These are phyloP conservation scores for Incurvaria masculella DNA, from an alignment of 2,888 invertebrate species.

Conservation along the genomic window DNA sequence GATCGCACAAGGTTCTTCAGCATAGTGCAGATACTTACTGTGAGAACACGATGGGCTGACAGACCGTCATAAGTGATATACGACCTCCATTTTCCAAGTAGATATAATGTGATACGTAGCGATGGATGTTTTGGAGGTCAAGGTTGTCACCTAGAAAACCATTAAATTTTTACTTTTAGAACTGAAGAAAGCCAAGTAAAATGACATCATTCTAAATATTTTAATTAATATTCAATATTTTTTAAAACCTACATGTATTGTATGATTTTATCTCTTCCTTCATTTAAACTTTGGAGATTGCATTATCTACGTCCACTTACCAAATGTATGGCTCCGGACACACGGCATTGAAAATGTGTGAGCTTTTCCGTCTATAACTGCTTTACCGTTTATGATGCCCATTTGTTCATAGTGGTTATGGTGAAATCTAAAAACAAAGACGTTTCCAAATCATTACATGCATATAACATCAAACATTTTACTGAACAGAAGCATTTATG, in stretches of 20 bases:
- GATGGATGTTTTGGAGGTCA: constrained; percentile 61
- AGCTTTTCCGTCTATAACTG: constrained; percentile 47
- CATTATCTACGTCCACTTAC: constrained; percentile 29
- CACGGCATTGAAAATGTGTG: constrained; percentile 55
- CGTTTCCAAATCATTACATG: not conserved
- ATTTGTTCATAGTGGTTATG: constrained; percentile 77
- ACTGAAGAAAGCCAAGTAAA: too few species aligned
- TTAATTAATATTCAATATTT: too few species aligned
- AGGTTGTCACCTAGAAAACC: too few species aligned
- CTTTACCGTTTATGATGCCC: constrained; percentile 57
- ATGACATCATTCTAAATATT: too few species aligned
- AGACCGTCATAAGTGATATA: constrained; percentile 62
- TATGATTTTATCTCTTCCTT: too few species aligned
- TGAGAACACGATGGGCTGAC: constrained; percentile 60
- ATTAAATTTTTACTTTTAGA: too few species aligned
- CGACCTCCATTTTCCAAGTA: constrained; percentile 67
- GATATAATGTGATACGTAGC: constrained; percentile 68
- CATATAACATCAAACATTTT: not conserved
- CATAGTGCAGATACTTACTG: constrained; percentile 48
- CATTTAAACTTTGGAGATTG: too few species aligned
- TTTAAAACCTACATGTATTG: too few species aligned
- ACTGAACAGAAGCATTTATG: too few species aligned
- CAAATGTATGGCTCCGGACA: constrained; percentile 68
- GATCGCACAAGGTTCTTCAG: too few species aligned
- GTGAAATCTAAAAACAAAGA: constrained; percentile 52